Conservation (phyloP, 2,797 vertebrate genomes). For the Pantherophis vulpinus region DNA sequence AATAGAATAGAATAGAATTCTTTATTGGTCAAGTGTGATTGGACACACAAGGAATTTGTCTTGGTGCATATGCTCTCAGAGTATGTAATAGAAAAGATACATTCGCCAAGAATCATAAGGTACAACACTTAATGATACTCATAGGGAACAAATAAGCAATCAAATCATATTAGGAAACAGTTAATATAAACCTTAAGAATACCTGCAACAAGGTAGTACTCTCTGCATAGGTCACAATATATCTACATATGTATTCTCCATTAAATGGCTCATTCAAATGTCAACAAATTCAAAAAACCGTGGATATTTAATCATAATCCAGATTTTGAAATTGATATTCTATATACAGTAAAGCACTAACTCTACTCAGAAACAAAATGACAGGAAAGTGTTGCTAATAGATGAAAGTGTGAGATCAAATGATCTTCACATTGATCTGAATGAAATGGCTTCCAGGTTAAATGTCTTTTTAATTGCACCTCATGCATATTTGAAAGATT, state of each 20-base stretch:
- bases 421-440: neutral
- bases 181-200: too few species aligned
- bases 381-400: neutral
- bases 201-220: too few species aligned
- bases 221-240: neutral
- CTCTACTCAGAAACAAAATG: neutral
- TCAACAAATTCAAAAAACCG: neutral
- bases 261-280: neutral
- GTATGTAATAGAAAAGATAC: too few species aligned
- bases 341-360: neutral
- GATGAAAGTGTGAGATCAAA: constrained; percentile 8
- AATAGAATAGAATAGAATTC: too few species aligned
- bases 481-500: constrained; percentile 56
- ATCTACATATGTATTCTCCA: neutral
- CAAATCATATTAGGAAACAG: too few species aligned
- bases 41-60: too few species aligned
- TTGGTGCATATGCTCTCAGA: too few species aligned
- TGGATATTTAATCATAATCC: neutral
- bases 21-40: too few species aligned
- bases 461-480: constrained; percentile 41
- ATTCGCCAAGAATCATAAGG: too few species aligned
- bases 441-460: constrained; percentile 30
- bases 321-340: neutral
- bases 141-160: too few species aligned
- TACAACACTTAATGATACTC: too few species aligned